These are phyloP conservation scores for Cathartes aura DNA, from an alignment of 2,113 vertebrate genomes.

Conservation along the genomic window DNA sequence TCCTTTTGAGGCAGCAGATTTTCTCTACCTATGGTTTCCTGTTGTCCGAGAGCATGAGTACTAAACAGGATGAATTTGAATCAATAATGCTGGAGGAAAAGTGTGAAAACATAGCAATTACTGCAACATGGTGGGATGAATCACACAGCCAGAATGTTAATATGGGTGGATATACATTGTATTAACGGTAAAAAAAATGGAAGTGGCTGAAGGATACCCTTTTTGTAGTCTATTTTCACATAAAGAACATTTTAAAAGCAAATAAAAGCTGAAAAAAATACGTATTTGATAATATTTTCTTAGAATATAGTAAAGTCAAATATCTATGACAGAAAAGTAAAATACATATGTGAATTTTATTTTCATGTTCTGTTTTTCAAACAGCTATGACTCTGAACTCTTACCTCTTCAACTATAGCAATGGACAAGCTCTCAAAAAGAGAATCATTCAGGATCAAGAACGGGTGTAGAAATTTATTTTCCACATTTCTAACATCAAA, in stretches of 20 bases:
- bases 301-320: not conserved
- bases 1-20: not conserved
- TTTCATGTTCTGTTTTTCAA: not conserved
- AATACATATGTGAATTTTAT: not conserved
- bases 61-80: constrained; percentile 21
- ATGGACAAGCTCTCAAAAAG: not conserved
- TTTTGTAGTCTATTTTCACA: not conserved
- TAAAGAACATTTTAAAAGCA: not conserved
- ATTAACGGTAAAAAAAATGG: not conserved
- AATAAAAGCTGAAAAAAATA: not conserved
- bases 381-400: not conserved
- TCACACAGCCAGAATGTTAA: not conserved
- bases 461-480: not conserved
- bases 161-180: not conserved
- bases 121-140: not conserved
- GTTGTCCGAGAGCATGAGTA: not conserved
- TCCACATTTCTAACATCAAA: not conserved
- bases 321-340: not conserved
- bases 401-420: not conserved
- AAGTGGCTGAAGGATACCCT: not conserved
- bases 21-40: not conserved
- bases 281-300: not conserved
- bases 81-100: constrained; percentile 5
- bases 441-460: not conserved
- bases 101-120: constrained; percentile 4